Base-by-base conservation (phyloP, 2,113 vertebrate species). In the Aptenodytes forsteri region DNA sequence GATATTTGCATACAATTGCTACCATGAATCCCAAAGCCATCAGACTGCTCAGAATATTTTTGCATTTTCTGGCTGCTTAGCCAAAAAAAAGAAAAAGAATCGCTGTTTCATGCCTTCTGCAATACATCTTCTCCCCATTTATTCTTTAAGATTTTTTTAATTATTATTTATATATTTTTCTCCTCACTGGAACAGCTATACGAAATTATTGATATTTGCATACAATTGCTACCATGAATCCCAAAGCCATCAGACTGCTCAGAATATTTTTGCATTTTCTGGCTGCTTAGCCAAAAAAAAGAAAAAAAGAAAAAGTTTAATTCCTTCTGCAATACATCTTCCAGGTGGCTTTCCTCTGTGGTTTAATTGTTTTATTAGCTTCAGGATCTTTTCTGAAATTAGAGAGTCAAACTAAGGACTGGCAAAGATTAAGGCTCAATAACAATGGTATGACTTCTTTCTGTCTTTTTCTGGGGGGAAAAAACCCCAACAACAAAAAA, bases 351-450 rank as follows among this genome's bases (percentile, higher is more conserved):
- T 83, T 96, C 54, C 59, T 79, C 87, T 73, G 56, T 85, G 61
- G 42, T 80, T 84, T 88, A 85, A 82, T 87, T 91, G 75, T 77
- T 91, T 91, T 90, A 62, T 93, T 95, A 83, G 62, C 56, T 88
- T 81, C 0, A 0, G 38, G 62, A 91, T 46, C 66, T 90, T 64
- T 89, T 64, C 70, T 83, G 87, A 95, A 84, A 94, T 93, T 76
- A 87, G 44, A 76, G 75, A 82, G n/a, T 93, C 58, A 93, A 36
- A 83, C 50, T 50, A 93, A 94, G 81, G 66, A 27, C 55, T 89
- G 55, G n/a, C 40, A 62, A 89, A 91, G 62, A 66, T 72, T 80
- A 69, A 80, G 65, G 29, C 32, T 56, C 27, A 50, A 22, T 93
- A 49, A 76, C 26, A 23, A 38, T 18, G 16, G 22, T 44, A 13